Evolutionary conservation across 2,797 vertebrate species (phyloP), one percentile per base, ranked within the genome.

Genomic region (Perodicticus potto): DNA sequence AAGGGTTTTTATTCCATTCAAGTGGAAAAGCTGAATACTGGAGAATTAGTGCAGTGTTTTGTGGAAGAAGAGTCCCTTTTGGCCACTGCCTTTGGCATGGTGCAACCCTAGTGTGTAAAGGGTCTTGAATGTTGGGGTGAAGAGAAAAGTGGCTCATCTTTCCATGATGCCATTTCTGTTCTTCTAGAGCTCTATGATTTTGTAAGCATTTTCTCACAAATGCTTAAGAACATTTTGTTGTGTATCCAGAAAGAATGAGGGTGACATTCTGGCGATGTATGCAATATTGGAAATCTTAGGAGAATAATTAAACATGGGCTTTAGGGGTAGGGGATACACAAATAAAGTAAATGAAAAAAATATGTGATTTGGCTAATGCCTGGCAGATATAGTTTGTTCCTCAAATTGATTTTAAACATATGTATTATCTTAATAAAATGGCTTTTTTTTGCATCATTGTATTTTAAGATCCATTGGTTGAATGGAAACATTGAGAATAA

Each of bases 1-100:
- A 98, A 98, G 98, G 97, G 97, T 98, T 98, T 98, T 98, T 98
- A 98, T 98, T 98, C 98, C 97, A 98, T 99, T 98, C 97, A 98
- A 98, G 98, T 97, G 98, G 97, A 98, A 97, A 97, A 97, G 97
- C 97, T 98, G 98, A 97, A 98, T 98, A 98, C 97, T 34, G 97
- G 97, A 98, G 98, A 98, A 98, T 92, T 97, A 97, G 97, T 43
- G 89, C 97, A 97, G 97, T 93, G 98, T 97, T 97, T 96, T 96
- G 97, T 97, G 97, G 97, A 97, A 96, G 98, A 98, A 96, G 94
- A 91, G 97, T 94, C 97, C 97, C 97, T 91, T 97, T 98, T 49
- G 98, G 96, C 94, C 92, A 55, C 27, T 49, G 94, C 37, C 12
- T 96, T 98, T 98, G 84, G 23, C 93, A 96, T 94, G 95, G 94